These are phyloP conservation scores for Aselliscus stoliczkanus DNA, from an alignment of 2,797 vertebrate species.

Conservation along the genomic window DNA sequence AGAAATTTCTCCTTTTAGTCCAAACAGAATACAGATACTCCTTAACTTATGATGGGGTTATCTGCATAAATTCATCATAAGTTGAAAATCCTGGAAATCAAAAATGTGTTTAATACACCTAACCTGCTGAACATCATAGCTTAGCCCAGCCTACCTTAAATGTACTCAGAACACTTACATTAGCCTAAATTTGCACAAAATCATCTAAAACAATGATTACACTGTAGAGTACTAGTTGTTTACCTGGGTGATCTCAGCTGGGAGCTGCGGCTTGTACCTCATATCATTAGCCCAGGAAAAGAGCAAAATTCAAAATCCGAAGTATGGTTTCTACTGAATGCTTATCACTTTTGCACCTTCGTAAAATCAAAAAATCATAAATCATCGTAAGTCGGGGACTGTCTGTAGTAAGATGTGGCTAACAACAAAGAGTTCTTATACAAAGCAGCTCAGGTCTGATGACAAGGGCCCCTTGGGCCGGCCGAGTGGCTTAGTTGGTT, in stretches of 20 bases:
- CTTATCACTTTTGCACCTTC: background rate
- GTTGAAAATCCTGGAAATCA: background rate
- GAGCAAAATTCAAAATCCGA: too few relatives aligned
- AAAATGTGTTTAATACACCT: background rate
- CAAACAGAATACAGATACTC: background rate
- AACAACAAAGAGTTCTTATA: background rate
- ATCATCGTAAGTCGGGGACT: background rate
- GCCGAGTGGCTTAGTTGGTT: too few relatives aligned
- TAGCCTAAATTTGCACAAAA: background rate
- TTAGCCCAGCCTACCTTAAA: background rate
- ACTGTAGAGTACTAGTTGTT: background rate
- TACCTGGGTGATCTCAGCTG: background rate
- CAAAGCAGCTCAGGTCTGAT: background rate
- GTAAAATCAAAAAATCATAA: background rate
- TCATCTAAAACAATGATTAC: background rate
- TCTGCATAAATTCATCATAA: background rate
- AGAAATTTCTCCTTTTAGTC: background rate
- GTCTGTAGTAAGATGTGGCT: background rate
- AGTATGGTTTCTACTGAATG: too few relatives aligned
- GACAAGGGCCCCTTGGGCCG: too few relatives aligned
- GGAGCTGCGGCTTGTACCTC: background rate
- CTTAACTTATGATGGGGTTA: background rate
- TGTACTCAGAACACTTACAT: background rate
- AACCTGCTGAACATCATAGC: background rate
- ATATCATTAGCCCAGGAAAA: background rate